These are phyloP conservation scores for Leptinotarsa rubiginosa DNA, from an alignment of 2,888 invertebrate genomes.

Conservation along the genomic window DNA sequence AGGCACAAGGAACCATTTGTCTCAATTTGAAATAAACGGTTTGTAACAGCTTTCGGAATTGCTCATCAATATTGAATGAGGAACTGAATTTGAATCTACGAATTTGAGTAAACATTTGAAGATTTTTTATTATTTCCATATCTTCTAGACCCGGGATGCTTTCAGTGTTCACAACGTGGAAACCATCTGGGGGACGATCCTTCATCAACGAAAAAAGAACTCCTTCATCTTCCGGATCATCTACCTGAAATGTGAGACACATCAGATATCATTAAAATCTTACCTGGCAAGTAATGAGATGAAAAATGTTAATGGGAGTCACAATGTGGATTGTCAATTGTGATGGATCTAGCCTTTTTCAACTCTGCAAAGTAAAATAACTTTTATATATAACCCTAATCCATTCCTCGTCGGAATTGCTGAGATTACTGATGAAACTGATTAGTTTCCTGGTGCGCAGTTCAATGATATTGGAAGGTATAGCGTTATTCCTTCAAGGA, in stretches of 20 bases:
- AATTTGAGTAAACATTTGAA: constrained; percentile 89
- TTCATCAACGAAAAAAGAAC: constrained; percentile 81
- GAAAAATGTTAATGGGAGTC: no score
- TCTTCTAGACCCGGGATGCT: constrained; percentile 78
- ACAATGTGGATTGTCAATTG: no score
- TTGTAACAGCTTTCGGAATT: constrained; percentile 74
- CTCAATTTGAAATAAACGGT: constrained; percentile 91
- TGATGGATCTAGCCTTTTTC: no score
- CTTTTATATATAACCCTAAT: no score
- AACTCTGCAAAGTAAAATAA: no score
- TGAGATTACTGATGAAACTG: no score
- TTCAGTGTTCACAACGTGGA: constrained; percentile 84
- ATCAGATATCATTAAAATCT: not conserved
- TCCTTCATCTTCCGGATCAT: constrained; percentile 86
- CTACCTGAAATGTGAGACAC: constrained; percentile 69
- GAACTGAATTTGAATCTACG: constrained; percentile 75
- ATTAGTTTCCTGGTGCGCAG: no score
- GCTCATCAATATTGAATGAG: constrained; percentile 65
- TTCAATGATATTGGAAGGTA: no score
- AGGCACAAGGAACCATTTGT: constrained; percentile 86
- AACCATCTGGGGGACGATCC: constrained; percentile 79
- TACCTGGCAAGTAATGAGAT: no score
- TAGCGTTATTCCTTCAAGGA: no score
- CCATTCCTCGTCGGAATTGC: no score
- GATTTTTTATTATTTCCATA: constrained; percentile 75